Evolutionary conservation across 35 echinoderm and acorn worm species (phyloP), one percentile per base, ranked within the genome.

Genomic region (Lytechinus variegatus): DNA sequence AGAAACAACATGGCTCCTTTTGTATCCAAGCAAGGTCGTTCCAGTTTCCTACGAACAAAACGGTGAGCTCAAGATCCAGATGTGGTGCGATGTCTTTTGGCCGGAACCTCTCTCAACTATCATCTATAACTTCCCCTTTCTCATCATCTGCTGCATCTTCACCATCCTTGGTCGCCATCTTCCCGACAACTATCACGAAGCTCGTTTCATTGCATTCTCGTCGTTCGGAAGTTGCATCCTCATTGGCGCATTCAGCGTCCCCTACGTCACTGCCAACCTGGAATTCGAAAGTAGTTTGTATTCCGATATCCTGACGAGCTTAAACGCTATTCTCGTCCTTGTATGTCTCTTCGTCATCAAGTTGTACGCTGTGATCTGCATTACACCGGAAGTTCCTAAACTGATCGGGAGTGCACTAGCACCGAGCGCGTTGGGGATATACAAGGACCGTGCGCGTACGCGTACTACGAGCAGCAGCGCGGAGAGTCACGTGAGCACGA

Each of bases 151-250:
- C 54, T 95, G 95, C 66, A 71, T 95, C 21, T 96, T 98, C 72
- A 97, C 94, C 55, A 92, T 97, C 29, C 93, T 98, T 12, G 97
- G 96, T 13, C 95, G 96, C 9, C 94, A 95, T 6, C 94, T 98
- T 10, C 97, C 97, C 1, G 97, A 98, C 94, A 98, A 98, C 71
- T 95, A 97, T 89, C 95, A 98, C 94, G 97, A 98, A 91, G 94
- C 95, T 60, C 96, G 96, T 5, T 96, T 95, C 12, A 52, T 93
- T 7, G 90, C 95, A 4, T 98, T 98, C 58, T 94, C 96, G 33
- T 86, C 95, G 16, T 96, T 96, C 54, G 97, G 97, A 10, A 66
- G 87, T 7, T 72, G 54, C 93, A 95, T 97, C 87, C 71, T 97
- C 87, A 94, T 96, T 52, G 94, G 88, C 55, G 96, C 97, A 1